A percentile compares a stretch with the other conserved stretches of the same genome.
phyloP scores from a whole-genome alignment of 2,113 vertebrate genomes.

The Entelurus aequoreus region DNA sequence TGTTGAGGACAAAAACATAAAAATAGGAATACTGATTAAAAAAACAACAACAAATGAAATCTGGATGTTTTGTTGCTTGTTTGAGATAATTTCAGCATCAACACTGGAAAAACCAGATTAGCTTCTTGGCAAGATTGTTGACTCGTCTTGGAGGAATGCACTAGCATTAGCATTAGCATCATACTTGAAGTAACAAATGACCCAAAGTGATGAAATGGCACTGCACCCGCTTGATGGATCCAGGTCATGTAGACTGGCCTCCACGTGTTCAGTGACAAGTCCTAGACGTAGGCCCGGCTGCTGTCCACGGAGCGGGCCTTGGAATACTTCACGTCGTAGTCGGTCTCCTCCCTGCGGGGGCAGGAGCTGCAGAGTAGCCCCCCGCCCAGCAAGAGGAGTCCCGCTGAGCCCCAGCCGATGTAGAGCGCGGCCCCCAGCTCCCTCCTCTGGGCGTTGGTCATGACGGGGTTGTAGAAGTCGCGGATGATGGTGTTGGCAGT shows the following conservation, averaged over 20 bases:
- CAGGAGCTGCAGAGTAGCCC: slow-evolving; percentile 75
- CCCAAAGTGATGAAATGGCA: no score
- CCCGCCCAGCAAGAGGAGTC: slow-evolving; percentile 76
- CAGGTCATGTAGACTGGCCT: no score
- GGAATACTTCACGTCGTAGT: slow-evolving; percentile 60
- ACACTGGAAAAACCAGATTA: slow-evolving; percentile 20
- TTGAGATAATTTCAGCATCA: slow-evolving; percentile 3
- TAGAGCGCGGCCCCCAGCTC: slow-evolving; percentile 83
- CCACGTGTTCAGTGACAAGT: no score
- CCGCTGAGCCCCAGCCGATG: slow-evolving; percentile 73
- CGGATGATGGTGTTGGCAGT: slow-evolving; percentile 73
- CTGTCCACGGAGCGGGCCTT: slow-evolving; percentile 39
- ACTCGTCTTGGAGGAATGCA: no score
- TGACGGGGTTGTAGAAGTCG: slow-evolving; percentile 81
- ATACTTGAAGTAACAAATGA: no score
- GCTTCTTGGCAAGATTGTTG: neutral
- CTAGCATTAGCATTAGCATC: neutral
- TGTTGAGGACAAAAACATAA: slow-evolving; percentile 10
- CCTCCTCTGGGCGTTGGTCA: slow-evolving; percentile 70
- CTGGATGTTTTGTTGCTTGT: slow-evolving; percentile 8
- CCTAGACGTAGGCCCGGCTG: slow-evolving; percentile 54
- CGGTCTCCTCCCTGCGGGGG: slow-evolving; percentile 38
- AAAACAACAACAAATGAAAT: no score
- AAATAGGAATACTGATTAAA: no score
- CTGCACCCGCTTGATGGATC: no score